Percentiles rank a stretch among this genome's conserved stretches.
These are phyloP conservation scores for Amniataba percoides DNA, from an alignment of 2,797 vertebrate genomes.

Conservation along the genomic window DNA sequence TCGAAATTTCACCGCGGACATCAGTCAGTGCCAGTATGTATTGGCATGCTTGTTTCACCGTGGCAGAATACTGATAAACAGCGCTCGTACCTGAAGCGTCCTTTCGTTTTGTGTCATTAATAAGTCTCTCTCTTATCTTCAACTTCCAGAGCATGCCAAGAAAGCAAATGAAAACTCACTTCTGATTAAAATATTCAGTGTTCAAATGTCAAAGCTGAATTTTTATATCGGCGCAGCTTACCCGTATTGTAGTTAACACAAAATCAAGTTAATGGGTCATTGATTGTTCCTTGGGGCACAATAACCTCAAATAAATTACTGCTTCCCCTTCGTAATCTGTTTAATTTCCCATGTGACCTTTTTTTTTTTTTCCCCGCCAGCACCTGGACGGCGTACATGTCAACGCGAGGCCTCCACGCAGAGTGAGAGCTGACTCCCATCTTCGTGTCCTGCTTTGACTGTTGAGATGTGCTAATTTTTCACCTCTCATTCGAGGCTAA, in stretches of 20 bases:
- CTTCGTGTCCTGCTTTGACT: background rate
- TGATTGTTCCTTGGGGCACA: conserved; percentile 30
- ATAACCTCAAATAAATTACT: conserved; percentile 23
- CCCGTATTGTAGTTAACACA: conserved; percentile 9
- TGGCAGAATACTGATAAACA: conserved; percentile 11
- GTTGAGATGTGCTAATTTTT: background rate
- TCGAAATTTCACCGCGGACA: conserved; percentile 17
- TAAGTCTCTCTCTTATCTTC: background rate
- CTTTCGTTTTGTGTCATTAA: background rate
- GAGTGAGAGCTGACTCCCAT: background rate
- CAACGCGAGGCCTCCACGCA: background rate
- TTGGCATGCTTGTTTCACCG: conserved; percentile 12
- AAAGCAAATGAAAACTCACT: background rate
- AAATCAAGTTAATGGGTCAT: conserved; percentile 41
- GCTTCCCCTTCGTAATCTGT: conserved; percentile 13
- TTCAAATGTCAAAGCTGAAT: conserved; percentile 6
- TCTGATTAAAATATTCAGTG: background rate
- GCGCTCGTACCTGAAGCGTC: background rate
- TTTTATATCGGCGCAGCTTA: conserved; percentile 7
- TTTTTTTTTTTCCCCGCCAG: background rate
- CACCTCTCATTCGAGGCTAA: conserved; percentile 11
- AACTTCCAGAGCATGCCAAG: background rate
- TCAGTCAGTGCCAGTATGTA: conserved; percentile 6
- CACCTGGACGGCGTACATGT: background rate
- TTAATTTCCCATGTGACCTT: conserved; percentile 48